Evolutionary conservation across 2,113 vertebrate genomes (phyloP), one percentile per base, ranked within the genome.

Genomic region (Lycaon pictus): DNA sequence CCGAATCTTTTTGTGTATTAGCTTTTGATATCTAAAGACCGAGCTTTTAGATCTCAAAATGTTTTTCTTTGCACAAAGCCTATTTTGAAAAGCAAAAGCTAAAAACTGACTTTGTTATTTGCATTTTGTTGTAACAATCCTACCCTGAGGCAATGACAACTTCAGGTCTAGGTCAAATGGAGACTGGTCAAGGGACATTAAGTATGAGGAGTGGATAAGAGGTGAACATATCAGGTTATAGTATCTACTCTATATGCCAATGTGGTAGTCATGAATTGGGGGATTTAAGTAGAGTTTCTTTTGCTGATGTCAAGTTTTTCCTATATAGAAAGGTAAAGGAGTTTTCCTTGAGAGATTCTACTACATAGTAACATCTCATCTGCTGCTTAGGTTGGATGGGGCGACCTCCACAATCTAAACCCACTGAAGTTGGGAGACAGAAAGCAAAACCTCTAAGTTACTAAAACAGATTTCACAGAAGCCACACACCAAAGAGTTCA

Each of bases 51-150:
- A 91, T 93, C 53, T 58, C 72, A 91, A 63, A 88, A 67, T 8
- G 0, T 16, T 71, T 88, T 83, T 90, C 48, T 96, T 85, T 7
- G 43, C 43, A 32, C 35, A 90, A 96, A 97, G 37, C 7, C 72
- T 80, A 58, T 90, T 93, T 94, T 80, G 88, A 94, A 96, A 94
- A 15, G 15, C 53, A 25, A 89, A 84, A 71, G 53, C 51, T 89
- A 81, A 90, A 32, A 76, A 62, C 55, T 90, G 43, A 85, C 29
- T 92, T 72, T 62, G 11, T 71, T 87, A 79, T 86, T 72, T 79
- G 63, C 15, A 35, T 92, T 89, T 92, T 95, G 23, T 81, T 56
- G 15, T 55, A 82, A 88, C 27, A 77, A 86, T 60, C 17, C 71
- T 53, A 32, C 15, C 32, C 12, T 79, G 27, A 65, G 80, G 55